A percentile compares a stretch with the other conserved stretches of the same genome.
Evolutionary conservation across 1,140 invertebrate species (phyloP).

Genomic region (Arion vulgaris): DNA sequence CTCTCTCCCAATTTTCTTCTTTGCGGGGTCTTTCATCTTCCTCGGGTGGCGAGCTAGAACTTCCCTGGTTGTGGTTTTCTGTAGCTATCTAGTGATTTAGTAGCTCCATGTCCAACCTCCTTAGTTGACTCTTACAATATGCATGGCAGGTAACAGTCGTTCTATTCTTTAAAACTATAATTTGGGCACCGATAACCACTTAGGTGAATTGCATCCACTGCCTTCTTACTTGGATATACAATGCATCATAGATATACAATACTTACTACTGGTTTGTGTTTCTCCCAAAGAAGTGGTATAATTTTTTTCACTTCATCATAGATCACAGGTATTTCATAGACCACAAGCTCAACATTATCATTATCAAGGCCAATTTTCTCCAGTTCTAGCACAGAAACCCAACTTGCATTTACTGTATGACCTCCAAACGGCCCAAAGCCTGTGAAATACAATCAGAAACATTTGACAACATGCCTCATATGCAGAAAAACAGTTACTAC

Average conservation of each 20-base stretch:
- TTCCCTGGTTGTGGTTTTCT: no score
- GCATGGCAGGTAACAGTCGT: background rate
- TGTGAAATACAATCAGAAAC: slow-evolving; percentile 61
- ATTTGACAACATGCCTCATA: no score
- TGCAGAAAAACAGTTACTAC: no score
- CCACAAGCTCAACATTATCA: slow-evolving; percentile 57
- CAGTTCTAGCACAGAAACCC: slow-evolving; percentile 81
- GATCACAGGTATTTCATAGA: slow-evolving; percentile 66
- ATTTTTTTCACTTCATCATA: slow-evolving; percentile 62
- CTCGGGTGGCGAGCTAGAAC: no score
- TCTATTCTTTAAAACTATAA: background rate
- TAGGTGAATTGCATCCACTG: no score
- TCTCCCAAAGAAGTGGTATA: slow-evolving; percentile 65
- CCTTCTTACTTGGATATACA: background rate
- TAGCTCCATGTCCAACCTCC: background rate
- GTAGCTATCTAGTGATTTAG: background rate
- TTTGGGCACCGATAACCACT: background rate
- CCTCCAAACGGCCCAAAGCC: slow-evolving; percentile 84
- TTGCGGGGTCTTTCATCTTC: no score
- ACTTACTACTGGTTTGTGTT: slow-evolving; percentile 64
- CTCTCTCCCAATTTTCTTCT: no score
- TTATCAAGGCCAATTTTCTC: slow-evolving; percentile 64
- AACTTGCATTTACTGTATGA: slow-evolving; percentile 83
- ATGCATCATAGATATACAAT: background rate
- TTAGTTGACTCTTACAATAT: no score